Evolutionary conservation across 2,888 invertebrate species (phyloP).

Genomic region (Hydraecia micacea): DNA sequence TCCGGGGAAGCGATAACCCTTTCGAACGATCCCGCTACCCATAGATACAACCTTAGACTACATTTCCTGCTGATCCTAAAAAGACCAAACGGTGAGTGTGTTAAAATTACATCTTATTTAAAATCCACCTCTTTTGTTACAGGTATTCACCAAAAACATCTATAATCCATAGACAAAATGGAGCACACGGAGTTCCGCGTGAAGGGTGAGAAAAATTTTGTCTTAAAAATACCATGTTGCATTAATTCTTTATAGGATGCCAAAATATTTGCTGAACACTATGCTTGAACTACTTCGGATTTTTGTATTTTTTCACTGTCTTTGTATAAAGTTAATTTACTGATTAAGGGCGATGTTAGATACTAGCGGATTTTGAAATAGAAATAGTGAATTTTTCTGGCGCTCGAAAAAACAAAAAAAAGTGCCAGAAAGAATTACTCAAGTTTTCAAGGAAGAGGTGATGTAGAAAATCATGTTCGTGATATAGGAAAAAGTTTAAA

Average conservation of each 20-base stretch:
- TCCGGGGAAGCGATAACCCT: too few relatives aligned
- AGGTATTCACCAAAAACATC: conserved; percentile 63
- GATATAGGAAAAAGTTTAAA: neutral
- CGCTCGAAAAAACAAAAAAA: too few relatives aligned
- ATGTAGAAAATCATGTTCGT: too few relatives aligned
- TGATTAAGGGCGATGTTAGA: too few relatives aligned
- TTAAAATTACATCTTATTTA: neutral
- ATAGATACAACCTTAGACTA: neutral
- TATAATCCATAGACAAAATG: conserved; percentile 67
- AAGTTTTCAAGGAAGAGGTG: too few relatives aligned
- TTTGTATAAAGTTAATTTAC: neutral
- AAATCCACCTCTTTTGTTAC: conserved; percentile 64
- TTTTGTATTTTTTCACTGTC: neutral
- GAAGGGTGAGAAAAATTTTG: conserved; percentile 74
- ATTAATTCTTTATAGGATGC: neutral
- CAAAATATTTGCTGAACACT: neutral
- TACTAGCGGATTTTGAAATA: too few relatives aligned
- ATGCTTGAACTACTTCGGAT: neutral
- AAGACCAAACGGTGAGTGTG: neutral
- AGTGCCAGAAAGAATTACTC: too few relatives aligned
- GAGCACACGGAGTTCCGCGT: conserved; percentile 84
- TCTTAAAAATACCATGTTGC: neutral
- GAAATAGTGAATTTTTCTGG: too few relatives aligned
- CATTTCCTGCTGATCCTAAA: neutral
- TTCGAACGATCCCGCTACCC: too few relatives aligned